Conservation (phyloP, 2,113 vertebrate genomes). For the Athene noctua region DNA sequence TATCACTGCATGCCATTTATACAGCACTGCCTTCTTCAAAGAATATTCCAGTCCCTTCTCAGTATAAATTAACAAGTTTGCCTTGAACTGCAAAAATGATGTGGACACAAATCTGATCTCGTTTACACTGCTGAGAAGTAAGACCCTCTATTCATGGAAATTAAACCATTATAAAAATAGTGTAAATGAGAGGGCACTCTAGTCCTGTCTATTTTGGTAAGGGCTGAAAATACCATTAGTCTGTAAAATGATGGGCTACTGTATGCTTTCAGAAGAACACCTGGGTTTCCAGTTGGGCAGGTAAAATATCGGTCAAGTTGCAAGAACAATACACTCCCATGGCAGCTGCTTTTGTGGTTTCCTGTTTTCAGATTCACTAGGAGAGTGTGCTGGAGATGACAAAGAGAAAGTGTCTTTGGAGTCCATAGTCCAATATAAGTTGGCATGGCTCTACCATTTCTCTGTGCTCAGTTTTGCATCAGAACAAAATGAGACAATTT, state of each 20-base stretch:
- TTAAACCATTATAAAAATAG: background rate
- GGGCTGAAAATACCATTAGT: background rate
- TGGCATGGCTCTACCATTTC: background rate
- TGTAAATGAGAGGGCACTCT: background rate
- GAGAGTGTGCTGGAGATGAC: background rate
- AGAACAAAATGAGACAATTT: background rate
- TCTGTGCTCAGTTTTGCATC: background rate
- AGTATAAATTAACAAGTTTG: background rate
- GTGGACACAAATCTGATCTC: background rate
- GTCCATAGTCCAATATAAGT: rapidly evolving
- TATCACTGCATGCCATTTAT: background rate
- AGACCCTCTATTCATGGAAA: background rate
- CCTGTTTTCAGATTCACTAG: background rate
- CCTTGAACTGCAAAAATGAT: background rate
- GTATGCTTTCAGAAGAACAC: background rate
- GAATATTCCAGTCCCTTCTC: background rate
- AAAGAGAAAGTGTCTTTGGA: background rate
- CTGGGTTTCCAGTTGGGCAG: background rate
- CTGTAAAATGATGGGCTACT: background rate
- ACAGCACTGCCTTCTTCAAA: background rate
- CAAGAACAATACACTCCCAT: background rate
- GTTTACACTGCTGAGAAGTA: background rate
- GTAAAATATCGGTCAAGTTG: background rate
- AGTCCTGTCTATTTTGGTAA: background rate
- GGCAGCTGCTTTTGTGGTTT: background rate